These are phyloP conservation scores for Homalodisca vitripennis DNA, from an alignment of 1,140 invertebrate genomes.

Conservation along the genomic window DNA sequence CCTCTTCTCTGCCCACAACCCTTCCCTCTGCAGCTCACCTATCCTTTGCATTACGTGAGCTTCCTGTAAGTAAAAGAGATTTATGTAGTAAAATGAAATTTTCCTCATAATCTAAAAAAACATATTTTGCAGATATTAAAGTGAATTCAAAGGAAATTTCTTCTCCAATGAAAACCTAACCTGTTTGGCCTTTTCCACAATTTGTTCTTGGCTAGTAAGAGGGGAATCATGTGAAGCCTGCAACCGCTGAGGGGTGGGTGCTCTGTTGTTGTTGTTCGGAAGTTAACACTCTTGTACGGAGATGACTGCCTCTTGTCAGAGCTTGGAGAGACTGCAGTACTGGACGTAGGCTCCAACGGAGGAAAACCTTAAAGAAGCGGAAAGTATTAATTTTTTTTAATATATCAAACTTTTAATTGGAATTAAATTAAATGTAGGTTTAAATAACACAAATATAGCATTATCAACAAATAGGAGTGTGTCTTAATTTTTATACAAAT, in stretches of 20 bases:
- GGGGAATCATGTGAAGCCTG: constrained; percentile 1
- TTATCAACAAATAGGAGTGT: background rate
- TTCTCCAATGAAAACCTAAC: constrained; percentile 43
- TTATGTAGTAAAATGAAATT: background rate
- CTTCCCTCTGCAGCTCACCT: constrained; percentile 81
- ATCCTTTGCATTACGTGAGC: constrained; percentile 92
- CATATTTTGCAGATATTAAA: background rate
- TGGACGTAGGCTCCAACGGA: too few species aligned
- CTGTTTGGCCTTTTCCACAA: constrained; percentile 87
- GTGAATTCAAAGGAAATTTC: background rate
- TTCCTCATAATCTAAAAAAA: background rate
- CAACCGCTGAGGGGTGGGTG: background rate
- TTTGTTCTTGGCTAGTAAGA: constrained; percentile 73
- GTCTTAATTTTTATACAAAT: background rate
- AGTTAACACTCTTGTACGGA: background rate
- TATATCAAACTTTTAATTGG: background rate
- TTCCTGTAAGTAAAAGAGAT: constrained; percentile 55
- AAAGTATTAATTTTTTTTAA: background rate
- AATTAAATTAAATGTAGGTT: too few species aligned
- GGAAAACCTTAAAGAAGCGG: background rate
- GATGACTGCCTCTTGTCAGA: constrained; percentile 12
- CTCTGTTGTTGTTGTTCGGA: background rate
- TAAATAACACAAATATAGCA: background rate
- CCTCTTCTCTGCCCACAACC: constrained; percentile 89
- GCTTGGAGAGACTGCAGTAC: background rate